These are phyloP conservation scores for Sebastes hubbsi DNA, from an alignment of 2,797 vertebrate genomes.

Conservation along the genomic window DNA sequence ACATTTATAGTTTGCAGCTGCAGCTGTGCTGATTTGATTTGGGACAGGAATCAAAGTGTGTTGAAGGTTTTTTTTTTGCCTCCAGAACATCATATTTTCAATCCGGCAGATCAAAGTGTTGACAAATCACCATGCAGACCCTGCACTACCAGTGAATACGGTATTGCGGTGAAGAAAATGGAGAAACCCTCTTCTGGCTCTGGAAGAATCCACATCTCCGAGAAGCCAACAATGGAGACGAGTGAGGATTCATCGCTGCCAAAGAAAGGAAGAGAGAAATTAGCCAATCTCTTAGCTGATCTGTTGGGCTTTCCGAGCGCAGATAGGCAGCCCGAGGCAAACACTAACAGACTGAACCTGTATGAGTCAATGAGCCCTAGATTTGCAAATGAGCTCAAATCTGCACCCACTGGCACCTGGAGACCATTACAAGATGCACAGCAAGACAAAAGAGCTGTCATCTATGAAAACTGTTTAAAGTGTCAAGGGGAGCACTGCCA, in stretches of 20 bases:
- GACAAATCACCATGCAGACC: conserved; percentile 36
- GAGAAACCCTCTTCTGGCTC: conserved; percentile 15
- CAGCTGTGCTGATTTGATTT: background rate
- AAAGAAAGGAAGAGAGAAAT: conserved; percentile 48
- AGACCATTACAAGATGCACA: background rate
- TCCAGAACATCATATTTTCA: conserved; percentile 49
- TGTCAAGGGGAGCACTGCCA: conserved; percentile 67
- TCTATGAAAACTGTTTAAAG: conserved; percentile 81
- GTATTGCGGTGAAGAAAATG: conserved; percentile 3
- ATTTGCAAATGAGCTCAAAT: conserved; percentile 33
- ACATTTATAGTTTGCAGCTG: background rate
- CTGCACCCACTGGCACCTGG: background rate
- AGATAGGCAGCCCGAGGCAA: conserved; percentile 15
- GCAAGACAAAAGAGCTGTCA: conserved; percentile 20
- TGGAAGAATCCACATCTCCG: background rate
- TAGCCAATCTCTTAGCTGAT: conserved; percentile 61
- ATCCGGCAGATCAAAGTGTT: conserved; percentile 66
- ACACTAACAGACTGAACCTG: conserved; percentile 31
- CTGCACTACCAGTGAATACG: background rate
- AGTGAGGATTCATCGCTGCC: conserved; percentile 16
- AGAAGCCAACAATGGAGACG: background rate
- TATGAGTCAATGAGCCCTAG: conserved; percentile 76
- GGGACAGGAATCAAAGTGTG: conserved; percentile 13
- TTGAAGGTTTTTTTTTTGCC: conserved; percentile 16
- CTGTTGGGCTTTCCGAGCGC: conserved; percentile 56